phyloP scores from a whole-genome alignment of 2,888 invertebrate genomes.

The Torymus aiolomorphi region DNA sequence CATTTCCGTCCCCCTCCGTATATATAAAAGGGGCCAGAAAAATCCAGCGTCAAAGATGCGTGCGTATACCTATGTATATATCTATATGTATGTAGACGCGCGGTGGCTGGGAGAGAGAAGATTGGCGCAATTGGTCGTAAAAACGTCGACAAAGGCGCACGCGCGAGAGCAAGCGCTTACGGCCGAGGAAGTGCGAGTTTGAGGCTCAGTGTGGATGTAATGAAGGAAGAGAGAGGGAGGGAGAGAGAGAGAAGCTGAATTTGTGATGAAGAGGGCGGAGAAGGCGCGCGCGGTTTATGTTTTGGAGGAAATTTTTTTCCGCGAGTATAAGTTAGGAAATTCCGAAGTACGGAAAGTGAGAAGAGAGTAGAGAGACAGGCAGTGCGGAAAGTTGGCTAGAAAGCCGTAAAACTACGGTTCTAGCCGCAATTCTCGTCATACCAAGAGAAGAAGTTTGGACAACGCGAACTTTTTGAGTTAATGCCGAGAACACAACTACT shows the following conservation, averaged over 20 bases:
- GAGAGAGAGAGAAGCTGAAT: constrained; percentile 4
- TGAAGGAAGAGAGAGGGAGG: constrained; percentile 3
- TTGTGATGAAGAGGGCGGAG: no score
- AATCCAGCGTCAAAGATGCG: constrained; percentile 43
- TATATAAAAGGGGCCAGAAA: constrained; percentile 27
- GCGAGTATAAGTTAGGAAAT: no score
- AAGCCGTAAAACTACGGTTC: no score
- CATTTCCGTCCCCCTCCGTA: constrained; percentile 15
- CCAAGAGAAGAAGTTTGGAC: no score
- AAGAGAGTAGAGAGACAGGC: no score
- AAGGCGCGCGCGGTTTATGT: no score
- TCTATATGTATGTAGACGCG: background rate
- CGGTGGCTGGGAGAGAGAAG: background rate
- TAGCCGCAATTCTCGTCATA: no score
- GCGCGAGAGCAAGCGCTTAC: background rate
- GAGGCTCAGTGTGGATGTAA: background rate
- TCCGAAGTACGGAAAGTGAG: no score
- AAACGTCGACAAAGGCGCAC: constrained; percentile 51
- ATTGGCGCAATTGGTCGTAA: constrained; percentile 56
- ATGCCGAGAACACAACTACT: no score
- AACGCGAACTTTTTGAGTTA: no score
- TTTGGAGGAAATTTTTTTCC: no score
- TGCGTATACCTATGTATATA: constrained; percentile 12
- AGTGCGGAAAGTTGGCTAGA: no score
- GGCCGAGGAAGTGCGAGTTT: constrained; percentile 35